Percentiles rank a stretch among this genome's conserved stretches.
phyloP scores from a whole-genome alignment of 2,113 vertebrate genomes.

The Coreoperca whiteheadi region DNA sequence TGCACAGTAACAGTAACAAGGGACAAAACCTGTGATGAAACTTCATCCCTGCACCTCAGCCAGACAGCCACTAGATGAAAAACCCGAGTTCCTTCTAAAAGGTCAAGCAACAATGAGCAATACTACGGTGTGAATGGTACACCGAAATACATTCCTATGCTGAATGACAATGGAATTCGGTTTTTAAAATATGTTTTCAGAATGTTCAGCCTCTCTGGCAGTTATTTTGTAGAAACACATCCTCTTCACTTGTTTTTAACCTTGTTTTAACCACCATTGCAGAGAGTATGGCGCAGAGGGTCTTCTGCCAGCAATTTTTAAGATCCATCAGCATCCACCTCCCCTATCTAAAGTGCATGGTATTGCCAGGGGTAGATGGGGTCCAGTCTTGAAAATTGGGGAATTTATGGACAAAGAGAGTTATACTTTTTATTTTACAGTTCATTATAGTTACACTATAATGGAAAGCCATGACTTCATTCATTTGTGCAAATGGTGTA shows the following conservation, averaged over 20 bases:
- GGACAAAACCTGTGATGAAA: constrained; percentile 1
- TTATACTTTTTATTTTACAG: neutral
- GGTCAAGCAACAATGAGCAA: neutral
- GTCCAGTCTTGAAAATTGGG: neutral
- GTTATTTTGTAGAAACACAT: neutral
- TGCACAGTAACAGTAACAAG: neutral
- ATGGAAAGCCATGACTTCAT: neutral
- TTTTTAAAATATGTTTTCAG: no score
- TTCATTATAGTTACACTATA: neutral
- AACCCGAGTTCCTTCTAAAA: neutral
- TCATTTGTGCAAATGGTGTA: neutral
- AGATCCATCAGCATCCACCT: neutral
- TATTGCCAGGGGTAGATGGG: neutral
- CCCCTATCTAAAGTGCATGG: neutral
- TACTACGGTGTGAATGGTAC: neutral
- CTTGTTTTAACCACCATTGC: neutral
- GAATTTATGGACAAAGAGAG: neutral
- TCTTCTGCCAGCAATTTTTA: neutral
- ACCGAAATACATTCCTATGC: neutral
- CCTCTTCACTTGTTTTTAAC: neutral
- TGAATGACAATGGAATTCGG: no score
- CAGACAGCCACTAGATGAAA: neutral
- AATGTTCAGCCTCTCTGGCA: neutral
- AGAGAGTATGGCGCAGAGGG: neutral
- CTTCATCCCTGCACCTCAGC: neutral